phyloP scores from a whole-genome alignment of 2,113 vertebrate species.

The Isichthys henryi region DNA sequence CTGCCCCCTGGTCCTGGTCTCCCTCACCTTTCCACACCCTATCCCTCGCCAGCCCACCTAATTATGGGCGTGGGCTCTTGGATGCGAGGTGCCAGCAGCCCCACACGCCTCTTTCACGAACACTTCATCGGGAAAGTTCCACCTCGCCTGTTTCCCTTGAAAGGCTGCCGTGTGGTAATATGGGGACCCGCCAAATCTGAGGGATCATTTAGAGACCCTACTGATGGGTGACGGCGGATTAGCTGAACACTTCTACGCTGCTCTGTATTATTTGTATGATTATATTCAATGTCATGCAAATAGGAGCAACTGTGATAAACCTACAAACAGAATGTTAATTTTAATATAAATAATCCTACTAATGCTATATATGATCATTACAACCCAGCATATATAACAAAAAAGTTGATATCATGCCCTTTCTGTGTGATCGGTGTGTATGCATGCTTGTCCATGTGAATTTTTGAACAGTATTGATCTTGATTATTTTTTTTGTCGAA shows the following conservation, averaged over 20 bases:
- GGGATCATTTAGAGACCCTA: not conserved
- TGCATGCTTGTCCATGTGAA: not conserved
- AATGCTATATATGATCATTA: not conserved
- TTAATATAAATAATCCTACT: not conserved
- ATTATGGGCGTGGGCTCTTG: not conserved
- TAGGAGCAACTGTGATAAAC: not conserved
- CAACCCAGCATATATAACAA: not conserved
- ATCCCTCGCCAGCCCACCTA: not conserved
- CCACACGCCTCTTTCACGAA: not conserved
- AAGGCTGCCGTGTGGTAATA: not conserved
- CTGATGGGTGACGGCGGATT: not conserved
- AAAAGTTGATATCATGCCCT: not conserved
- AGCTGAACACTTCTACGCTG: not conserved
- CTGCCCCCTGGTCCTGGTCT: not conserved
- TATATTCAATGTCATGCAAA: not conserved
- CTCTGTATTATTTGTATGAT: not conserved
- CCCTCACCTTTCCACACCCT: not conserved
- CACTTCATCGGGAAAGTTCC: not conserved
- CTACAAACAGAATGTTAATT: not conserved
- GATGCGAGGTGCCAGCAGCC: not conserved
- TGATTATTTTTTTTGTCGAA: not conserved
- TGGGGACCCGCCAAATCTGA: not conserved
- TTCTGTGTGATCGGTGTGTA: not conserved
- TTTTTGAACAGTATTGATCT: not conserved
- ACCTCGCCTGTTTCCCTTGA: not conserved